Evolutionary conservation across 2,113 vertebrate genomes (phyloP), one percentile per base, ranked within the genome.

Genomic region (Phasianus colchicus): DNA sequence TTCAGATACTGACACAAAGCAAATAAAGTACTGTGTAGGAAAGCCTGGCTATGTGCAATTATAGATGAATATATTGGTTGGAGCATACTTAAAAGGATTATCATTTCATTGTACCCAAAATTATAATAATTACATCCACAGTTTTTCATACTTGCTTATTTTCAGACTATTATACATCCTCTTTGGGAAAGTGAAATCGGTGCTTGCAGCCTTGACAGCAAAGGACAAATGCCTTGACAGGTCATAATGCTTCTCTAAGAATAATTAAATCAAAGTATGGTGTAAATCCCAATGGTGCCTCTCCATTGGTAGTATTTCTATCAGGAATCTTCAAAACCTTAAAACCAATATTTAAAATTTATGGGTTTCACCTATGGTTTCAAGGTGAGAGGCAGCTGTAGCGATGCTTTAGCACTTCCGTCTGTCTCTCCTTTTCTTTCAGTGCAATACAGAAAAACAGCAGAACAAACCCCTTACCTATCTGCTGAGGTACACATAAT

Each of bases 201-300:
- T 45, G 71, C 88, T 85, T 48, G 40, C 72, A 64, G 92, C 72
- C 83, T 43, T 96, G 97, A 96, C 96, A 97, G 97, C 65, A 86
- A 96, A 97, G 97, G 97, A 97, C 97, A 92, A 96, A 89, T 4
- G 34, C 61, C 90, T 76, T 75, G 91, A 86, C 86, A 95, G 96
- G 89, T 89, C 94, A 94, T 16, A 83, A 83, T 16, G 92, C 71
- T 93, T 88, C 78, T 75, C 81, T 80, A 78, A 71, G 78, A 91
- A 95, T 95, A 97, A 97, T 96, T 97, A 97, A 97, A 96, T 88
- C 96, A 81, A 86, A 94, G 48, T 0, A 3, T 48, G 93, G 93
- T 84, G 77, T 93, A 94, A 96, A 97, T 96, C 97, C 94, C 94
- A 69, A 34, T 11, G 65, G 95, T 92, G 61, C 88, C 76, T 93